A percentile compares a stretch with the other conserved stretches of the same genome.
Conservation (phyloP, 2,797 vertebrate species). For the Knipowitschia caucasica region DNA sequence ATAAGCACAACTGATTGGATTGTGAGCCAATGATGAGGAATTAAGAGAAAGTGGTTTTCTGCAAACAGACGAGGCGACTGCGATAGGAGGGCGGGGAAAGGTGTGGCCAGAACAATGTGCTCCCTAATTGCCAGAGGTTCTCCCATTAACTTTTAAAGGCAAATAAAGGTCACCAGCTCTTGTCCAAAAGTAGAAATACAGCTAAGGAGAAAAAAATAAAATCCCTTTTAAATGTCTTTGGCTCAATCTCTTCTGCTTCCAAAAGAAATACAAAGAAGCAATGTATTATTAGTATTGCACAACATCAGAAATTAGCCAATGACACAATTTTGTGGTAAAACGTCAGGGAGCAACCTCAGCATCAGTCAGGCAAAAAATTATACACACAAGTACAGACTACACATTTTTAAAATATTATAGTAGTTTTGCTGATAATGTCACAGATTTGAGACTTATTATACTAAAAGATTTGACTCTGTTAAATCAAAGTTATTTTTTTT, state of each 20-base stretch:
- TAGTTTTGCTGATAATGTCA: constrained; percentile 87
- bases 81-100: constrained; percentile 51
- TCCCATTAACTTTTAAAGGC: constrained; percentile 42
- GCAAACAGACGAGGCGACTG: constrained; percentile 39
- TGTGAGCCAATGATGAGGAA: constrained; percentile 55
- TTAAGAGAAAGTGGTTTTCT: constrained; percentile 62
- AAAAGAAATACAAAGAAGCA: constrained; percentile 56
- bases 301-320: constrained; percentile 61
- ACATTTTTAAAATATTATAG: constrained; percentile 88
- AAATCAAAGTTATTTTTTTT: constrained; percentile 62
- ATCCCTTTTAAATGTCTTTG: constrained; percentile 62
- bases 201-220: constrained; percentile 25
- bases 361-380: constrained; percentile 47
- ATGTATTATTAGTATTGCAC: constrained; percentile 67
- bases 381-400: constrained; percentile 71
- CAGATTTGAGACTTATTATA: constrained; percentile 95
- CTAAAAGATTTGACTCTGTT: constrained; percentile 80
- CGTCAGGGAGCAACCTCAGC: constrained; percentile 67
- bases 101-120: constrained; percentile 62
- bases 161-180: constrained; percentile 15
- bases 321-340: constrained; percentile 22
- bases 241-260: constrained; percentile 54
- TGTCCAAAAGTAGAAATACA: neutral
- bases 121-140: constrained; percentile 69
- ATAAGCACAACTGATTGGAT: constrained; percentile 74